These are phyloP conservation scores for Myopa tessellatipennis DNA, from an alignment of 2,888 invertebrate genomes.

Conservation along the genomic window DNA sequence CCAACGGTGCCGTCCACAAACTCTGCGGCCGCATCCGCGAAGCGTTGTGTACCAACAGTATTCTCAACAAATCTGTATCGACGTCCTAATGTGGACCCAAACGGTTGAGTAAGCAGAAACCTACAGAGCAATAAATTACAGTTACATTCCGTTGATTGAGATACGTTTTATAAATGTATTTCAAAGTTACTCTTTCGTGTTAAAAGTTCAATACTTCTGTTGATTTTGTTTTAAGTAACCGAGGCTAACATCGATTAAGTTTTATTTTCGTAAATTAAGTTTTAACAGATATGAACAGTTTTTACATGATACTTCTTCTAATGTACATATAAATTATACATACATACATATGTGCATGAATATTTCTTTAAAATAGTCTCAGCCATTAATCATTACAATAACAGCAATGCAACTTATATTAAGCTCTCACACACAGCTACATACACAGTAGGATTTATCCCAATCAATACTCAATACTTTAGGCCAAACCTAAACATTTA, in stretches of 20 bases:
- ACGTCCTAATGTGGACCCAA: conserved; percentile 66
- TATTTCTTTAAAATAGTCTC: too few species aligned
- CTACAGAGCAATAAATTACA: conserved; percentile 13
- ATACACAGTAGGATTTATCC: too few species aligned
- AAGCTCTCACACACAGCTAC: neutral
- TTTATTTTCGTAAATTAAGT: conserved; percentile 15
- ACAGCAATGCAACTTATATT: neutral
- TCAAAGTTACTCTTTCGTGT: conserved; percentile 25
- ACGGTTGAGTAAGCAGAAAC: conserved; percentile 57
- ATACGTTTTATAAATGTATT: conserved; percentile 64
- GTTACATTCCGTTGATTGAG: conserved; percentile 31
- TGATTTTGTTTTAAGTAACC: conserved; percentile 31
- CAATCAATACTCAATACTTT: neutral
- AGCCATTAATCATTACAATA: too few species aligned
- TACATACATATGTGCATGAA: conserved; percentile 5
- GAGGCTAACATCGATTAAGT: conserved; percentile 36
- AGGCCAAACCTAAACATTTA: neutral
- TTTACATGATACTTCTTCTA: neutral
- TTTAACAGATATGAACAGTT: neutral
- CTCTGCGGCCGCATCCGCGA: neutral
- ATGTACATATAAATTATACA: conserved; percentile 18
- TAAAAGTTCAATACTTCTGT: conserved; percentile 16
- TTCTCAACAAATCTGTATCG: conserved; percentile 54
- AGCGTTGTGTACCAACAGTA: conserved; percentile 45
- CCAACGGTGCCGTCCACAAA: conserved; percentile 12